Conservation (phyloP, 2,888 invertebrate species). For the Eretmocerus hayati region DNA sequence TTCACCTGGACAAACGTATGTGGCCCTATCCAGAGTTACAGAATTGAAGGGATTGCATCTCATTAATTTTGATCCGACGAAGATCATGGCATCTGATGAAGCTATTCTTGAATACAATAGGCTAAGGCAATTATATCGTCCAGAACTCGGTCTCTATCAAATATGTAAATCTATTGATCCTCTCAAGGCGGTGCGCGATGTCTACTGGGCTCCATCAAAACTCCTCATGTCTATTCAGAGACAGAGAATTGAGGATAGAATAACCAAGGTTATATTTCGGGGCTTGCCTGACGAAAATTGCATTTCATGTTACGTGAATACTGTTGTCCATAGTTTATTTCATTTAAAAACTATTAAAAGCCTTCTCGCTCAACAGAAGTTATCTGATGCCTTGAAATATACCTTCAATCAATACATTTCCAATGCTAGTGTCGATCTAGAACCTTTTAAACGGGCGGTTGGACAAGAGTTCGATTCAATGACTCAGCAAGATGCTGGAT, state of each 20-base stretch:
- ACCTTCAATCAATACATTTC: background rate
- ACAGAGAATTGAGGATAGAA: too few species aligned
- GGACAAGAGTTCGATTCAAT: too few species aligned
- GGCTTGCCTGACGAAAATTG: too few species aligned
- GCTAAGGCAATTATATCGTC: slow-evolving; percentile 17
- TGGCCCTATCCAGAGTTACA: slow-evolving; percentile 26
- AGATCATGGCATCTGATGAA: slow-evolving; percentile 19
- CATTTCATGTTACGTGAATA: background rate
- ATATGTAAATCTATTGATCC: background rate
- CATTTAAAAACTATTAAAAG: background rate
- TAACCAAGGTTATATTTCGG: too few species aligned
- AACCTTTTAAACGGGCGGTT: background rate
- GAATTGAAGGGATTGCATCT: slow-evolving; percentile 24
- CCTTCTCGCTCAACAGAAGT: background rate
- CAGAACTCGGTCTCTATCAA: slow-evolving; percentile 1
- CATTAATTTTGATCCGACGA: slow-evolving; percentile 25
- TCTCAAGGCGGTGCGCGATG: background rate
- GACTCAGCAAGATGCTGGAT: too few species aligned
- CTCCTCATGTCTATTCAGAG: background rate
- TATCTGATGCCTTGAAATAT: background rate
- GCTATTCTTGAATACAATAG: slow-evolving; percentile 24
- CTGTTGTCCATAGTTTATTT: background rate
- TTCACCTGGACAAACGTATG: slow-evolving; percentile 24
- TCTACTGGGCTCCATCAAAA: background rate
- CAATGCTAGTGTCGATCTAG: background rate